These are phyloP conservation scores for Callipepla californica DNA, from an alignment of 2,113 vertebrate species.

Conservation along the genomic window DNA sequence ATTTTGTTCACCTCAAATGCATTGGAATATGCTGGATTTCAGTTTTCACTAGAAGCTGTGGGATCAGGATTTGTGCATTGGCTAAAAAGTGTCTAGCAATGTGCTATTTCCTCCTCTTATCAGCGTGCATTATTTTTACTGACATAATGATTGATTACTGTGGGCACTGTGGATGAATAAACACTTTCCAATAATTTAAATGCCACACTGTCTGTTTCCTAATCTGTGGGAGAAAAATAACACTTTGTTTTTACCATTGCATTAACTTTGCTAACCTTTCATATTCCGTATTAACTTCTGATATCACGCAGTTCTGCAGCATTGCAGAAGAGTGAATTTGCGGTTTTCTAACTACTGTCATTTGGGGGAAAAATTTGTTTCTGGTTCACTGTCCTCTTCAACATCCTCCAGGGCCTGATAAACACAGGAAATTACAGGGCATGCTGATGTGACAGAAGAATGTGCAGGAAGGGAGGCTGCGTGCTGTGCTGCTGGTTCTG, in stretches of 20 bases:
- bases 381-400: not conserved
- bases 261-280: not conserved
- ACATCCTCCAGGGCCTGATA: not conserved
- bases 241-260: not conserved
- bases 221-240: not conserved
- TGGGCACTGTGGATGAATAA: not conserved
- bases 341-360: not conserved
- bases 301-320: not conserved
- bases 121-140: not conserved
- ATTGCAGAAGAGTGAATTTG: not conserved
- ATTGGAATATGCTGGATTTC: not conserved
- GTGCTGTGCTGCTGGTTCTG: not conserved
- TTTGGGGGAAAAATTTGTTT: not conserved
- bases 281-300: not conserved
- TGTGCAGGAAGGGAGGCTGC: not conserved
- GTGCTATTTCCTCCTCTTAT: not conserved
- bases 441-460: not conserved
- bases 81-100: not conserved
- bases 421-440: slow-evolving; percentile 37
- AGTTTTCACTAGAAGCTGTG: not conserved
- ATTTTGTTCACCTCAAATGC: not conserved
- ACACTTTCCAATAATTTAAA: not conserved
- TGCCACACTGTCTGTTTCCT: not conserved
- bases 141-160: not conserved
- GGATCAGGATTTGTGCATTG: not conserved